These are phyloP conservation scores for Micromesistius poutassou DNA, from an alignment of 2,797 vertebrate species.

Conservation along the genomic window DNA sequence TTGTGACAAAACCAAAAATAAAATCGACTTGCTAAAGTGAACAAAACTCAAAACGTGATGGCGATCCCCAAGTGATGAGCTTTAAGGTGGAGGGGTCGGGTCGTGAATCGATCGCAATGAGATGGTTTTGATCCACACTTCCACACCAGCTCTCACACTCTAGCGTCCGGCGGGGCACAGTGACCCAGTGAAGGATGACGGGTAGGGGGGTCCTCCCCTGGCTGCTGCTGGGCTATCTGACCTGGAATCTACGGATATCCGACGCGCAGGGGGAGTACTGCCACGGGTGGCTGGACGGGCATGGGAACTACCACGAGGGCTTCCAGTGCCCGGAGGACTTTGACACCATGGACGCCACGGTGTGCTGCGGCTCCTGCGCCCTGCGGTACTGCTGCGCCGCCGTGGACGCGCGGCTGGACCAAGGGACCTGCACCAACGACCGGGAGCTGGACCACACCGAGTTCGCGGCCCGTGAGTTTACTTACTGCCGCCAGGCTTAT, in stretches of 20 bases:
- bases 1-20: not conserved
- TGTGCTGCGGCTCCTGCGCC: constrained; percentile 93
- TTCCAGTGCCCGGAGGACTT: constrained; percentile 97
- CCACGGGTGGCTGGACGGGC: constrained; percentile 91
- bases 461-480: constrained; percentile 83
- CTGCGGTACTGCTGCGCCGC: constrained; percentile 94
- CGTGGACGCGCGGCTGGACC: constrained; percentile 86
- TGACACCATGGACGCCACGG: constrained; percentile 87
- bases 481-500: no score
- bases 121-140: not conserved
- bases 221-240: constrained; percentile 76
- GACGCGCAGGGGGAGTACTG: constrained; percentile 90
- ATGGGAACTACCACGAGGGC: constrained; percentile 87
- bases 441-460: constrained; percentile 78
- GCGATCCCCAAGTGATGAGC: no score
- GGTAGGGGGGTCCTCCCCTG: constrained; percentile 71
- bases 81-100: no score
- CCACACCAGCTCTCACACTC: constrained; percentile 5
- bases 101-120: not conserved
- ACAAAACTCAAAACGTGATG: not conserved
- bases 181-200: constrained; percentile 31
- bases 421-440: constrained; percentile 91
- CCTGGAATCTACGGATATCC: constrained; percentile 75
- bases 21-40: not conserved
- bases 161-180: not conserved